Evolutionary conservation across 1,140 invertebrate species (phyloP).

Genomic region (Drosophila melanogaster): DNA sequence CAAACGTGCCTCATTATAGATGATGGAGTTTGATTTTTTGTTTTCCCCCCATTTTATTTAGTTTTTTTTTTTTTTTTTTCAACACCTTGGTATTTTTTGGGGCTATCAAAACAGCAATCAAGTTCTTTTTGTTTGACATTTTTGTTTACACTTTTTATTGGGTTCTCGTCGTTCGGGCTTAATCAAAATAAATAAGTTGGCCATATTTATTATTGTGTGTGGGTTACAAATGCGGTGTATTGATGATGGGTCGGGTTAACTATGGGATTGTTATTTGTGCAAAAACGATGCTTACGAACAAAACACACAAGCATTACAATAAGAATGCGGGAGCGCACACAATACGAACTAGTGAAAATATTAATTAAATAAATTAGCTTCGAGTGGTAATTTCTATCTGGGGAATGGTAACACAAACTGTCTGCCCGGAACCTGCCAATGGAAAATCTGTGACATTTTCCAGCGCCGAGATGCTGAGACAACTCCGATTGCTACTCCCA

Average conservation of each 20-base stretch:
- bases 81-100: slow-evolving; percentile 41
- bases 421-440: slow-evolving; percentile 71
- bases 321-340: slow-evolving; percentile 45
- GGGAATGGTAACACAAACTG: slow-evolving; percentile 73
- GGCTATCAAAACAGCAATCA: slow-evolving; percentile 78
- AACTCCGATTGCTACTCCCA: slow-evolving; percentile 1
- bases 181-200: slow-evolving; percentile 75
- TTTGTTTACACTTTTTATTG: slow-evolving; percentile 71
- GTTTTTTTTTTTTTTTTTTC: neutral
- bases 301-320: slow-evolving; percentile 43
- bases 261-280: slow-evolving; percentile 77
- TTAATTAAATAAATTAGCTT: slow-evolving; percentile 81
- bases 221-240: slow-evolving; percentile 27
- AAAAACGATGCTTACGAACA: slow-evolving; percentile 65
- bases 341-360: slow-evolving; percentile 77
- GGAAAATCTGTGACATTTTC: slow-evolving; percentile 80
- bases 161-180: slow-evolving; percentile 73
- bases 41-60: neutral
- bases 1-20: slow-evolving; percentile 48
- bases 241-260: slow-evolving; percentile 12
- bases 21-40: slow-evolving; percentile 22
- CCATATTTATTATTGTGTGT: slow-evolving; percentile 28
- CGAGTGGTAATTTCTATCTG: slow-evolving; percentile 74
- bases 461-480: slow-evolving; percentile 34
- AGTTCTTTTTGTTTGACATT: slow-evolving; percentile 57